Percentiles rank a stretch among this genome's conserved stretches.
phyloP scores from a whole-genome alignment of 2,888 invertebrate genomes.

The Ecdyonurus torrentis region DNA sequence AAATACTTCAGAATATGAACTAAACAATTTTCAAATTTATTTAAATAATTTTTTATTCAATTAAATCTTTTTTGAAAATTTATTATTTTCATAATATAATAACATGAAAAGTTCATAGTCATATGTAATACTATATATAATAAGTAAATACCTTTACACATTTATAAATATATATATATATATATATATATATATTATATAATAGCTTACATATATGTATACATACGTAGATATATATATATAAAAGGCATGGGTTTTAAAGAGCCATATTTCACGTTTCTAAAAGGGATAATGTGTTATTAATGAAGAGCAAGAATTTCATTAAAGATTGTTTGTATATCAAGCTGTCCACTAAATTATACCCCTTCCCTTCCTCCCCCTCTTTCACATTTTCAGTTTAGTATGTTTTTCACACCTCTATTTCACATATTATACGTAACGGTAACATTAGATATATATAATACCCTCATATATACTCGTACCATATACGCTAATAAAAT shows the following conservation, averaged over 20 bases:
- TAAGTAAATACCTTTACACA: too few relatives aligned
- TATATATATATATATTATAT: background rate
- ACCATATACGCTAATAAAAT: too few relatives aligned
- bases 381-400: constrained; percentile 7
- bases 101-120: too few relatives aligned
- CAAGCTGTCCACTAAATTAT: constrained; percentile 43
- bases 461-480: too few relatives aligned
- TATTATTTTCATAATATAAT: too few relatives aligned
- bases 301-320: constrained; percentile 50
- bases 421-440: background rate
- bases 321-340: constrained; percentile 45
- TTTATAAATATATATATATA: background rate
- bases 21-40: too few relatives aligned
- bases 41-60: too few relatives aligned
- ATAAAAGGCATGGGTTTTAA: background rate
- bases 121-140: too few relatives aligned
- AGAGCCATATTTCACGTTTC: constrained; percentile 1
- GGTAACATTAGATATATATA: background rate
- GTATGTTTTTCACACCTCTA: constrained; percentile 7
- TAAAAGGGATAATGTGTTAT: constrained; percentile 36
- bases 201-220: background rate
- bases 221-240: background rate
- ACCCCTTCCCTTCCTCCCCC: constrained; percentile 14
- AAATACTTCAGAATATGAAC: too few relatives aligned
- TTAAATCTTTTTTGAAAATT: too few relatives aligned